A percentile compares a stretch with the other conserved stretches of the same genome.
These are phyloP conservation scores for Thunnus albacares DNA, from an alignment of 2,797 vertebrate species.

Conservation along the genomic window DNA sequence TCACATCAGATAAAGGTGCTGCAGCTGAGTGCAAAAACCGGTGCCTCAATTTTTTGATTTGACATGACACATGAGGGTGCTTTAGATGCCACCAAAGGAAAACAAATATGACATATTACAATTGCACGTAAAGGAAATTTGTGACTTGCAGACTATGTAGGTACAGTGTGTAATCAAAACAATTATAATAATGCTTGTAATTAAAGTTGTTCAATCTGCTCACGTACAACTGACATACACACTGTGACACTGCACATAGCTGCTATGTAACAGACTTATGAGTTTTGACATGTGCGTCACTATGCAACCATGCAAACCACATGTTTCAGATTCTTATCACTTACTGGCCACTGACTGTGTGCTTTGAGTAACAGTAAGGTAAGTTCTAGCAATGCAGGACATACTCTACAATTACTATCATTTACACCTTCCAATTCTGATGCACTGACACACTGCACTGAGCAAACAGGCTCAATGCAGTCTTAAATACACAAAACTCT, in stretches of 20 bases:
- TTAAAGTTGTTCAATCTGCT: neutral
- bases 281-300: constrained; percentile 45
- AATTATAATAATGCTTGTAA: neutral
- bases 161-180: neutral
- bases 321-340: constrained; percentile 60
- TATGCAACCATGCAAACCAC: constrained; percentile 35
- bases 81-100: neutral
- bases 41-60: constrained; percentile 25
- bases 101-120: neutral
- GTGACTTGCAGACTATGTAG: neutral
- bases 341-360: neutral
- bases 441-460: constrained; percentile 1
- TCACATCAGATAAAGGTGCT: constrained; percentile 60
- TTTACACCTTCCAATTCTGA: constrained; percentile 3
- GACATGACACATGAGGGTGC: constrained; percentile 23
- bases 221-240: neutral
- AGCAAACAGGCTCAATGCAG: neutral
- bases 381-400: constrained; percentile 13
- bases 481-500: constrained; percentile 22
- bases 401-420: constrained; percentile 1
- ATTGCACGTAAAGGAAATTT: neutral
- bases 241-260: neutral
- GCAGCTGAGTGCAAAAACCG: constrained; percentile 27
- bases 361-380: constrained; percentile 15
- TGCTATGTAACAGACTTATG: constrained; percentile 11